These are phyloP conservation scores for Amblyteles armatorius DNA, from an alignment of 2,888 invertebrate genomes.

Conservation along the genomic window DNA sequence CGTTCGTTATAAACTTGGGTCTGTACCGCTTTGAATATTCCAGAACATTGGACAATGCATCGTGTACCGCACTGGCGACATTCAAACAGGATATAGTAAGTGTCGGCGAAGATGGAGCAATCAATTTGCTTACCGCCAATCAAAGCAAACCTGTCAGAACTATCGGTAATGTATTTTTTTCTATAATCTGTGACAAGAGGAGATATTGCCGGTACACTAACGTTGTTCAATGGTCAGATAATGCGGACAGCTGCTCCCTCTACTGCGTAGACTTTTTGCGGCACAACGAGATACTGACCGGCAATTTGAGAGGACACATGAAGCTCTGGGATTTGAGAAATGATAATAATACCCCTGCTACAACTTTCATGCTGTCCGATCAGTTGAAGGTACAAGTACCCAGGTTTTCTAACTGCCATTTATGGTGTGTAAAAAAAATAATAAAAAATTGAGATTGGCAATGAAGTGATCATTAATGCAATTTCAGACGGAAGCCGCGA, in stretches of 20 bases:
- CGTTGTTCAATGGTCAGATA: slow-evolving; percentile 84
- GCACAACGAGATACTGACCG: slow-evolving; percentile 91
- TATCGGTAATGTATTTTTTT: slow-evolving; percentile 84
- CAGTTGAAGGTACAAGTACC: slow-evolving; percentile 84
- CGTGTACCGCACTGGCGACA: slow-evolving; percentile 91
- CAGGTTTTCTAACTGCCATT: neutral
- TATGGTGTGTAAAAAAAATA: neutral
- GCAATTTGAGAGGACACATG: slow-evolving; percentile 95
- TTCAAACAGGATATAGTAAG: slow-evolving; percentile 92
- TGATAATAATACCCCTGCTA: slow-evolving; percentile 87
- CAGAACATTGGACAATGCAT: slow-evolving; percentile 85
- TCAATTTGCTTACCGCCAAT: slow-evolving; percentile 86
- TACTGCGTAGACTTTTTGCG: slow-evolving; percentile 92
- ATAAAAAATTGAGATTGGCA: neutral
- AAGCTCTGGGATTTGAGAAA: slow-evolving; percentile 94
- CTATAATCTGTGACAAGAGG: neutral
- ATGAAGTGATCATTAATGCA: neutral
- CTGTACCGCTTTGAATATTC: slow-evolving; percentile 56
- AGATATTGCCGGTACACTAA: neutral
- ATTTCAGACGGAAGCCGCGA: slow-evolving; percentile 87
- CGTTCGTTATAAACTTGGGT: neutral
- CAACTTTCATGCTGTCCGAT: slow-evolving; percentile 91
- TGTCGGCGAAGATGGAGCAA: slow-evolving; percentile 94
- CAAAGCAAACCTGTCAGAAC: slow-evolving; percentile 85
- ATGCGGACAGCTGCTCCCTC: slow-evolving; percentile 93